Percentiles rank a stretch among this genome's conserved stretches.
phyloP scores from a whole-genome alignment of 1,140 invertebrate genomes.

The Ectropis grisescens region DNA sequence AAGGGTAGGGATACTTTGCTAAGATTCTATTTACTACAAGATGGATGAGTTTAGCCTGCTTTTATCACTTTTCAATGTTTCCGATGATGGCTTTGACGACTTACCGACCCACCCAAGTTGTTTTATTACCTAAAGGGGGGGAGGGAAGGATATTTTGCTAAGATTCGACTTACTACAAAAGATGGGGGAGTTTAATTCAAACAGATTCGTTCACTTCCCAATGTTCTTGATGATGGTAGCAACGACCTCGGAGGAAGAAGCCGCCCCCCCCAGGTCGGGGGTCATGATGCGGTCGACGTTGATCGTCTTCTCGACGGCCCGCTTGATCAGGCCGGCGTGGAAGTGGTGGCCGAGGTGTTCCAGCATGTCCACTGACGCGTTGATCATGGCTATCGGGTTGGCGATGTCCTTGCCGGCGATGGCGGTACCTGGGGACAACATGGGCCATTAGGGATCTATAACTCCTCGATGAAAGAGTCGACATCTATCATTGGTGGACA shows the following conservation, averaged over 20 bases:
- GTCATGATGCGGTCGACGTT: slow-evolving; percentile 87
- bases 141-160: too few species aligned
- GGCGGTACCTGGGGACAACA: slow-evolving; percentile 72
- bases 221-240: slow-evolving; percentile 78
- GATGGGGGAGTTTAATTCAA: too few species aligned
- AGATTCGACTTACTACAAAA: too few species aligned
- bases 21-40: too few species aligned
- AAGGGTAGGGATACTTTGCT: too few species aligned
- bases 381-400: slow-evolving; percentile 97
- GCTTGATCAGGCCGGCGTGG: slow-evolving; percentile 77
- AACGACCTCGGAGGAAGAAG: slow-evolving; percentile 78
- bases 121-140: too few species aligned
- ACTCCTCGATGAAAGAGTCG: too few species aligned
- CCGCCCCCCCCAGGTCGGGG: slow-evolving; percentile 77
- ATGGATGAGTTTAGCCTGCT: too few species aligned
- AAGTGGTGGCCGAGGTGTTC: slow-evolving; percentile 88
- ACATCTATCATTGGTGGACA: too few species aligned
- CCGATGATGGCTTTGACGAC: too few species aligned
- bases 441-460: background rate
- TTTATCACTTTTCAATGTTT: too few species aligned
- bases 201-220: slow-evolving; percentile 19
- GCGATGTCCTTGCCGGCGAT: slow-evolving; percentile 97
- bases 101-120: too few species aligned
- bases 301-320: slow-evolving; percentile 64
- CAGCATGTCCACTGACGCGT: slow-evolving; percentile 93